Evolutionary conservation across 2,797 vertebrate species (phyloP).

Genomic region (Fringilla coelebs): DNA sequence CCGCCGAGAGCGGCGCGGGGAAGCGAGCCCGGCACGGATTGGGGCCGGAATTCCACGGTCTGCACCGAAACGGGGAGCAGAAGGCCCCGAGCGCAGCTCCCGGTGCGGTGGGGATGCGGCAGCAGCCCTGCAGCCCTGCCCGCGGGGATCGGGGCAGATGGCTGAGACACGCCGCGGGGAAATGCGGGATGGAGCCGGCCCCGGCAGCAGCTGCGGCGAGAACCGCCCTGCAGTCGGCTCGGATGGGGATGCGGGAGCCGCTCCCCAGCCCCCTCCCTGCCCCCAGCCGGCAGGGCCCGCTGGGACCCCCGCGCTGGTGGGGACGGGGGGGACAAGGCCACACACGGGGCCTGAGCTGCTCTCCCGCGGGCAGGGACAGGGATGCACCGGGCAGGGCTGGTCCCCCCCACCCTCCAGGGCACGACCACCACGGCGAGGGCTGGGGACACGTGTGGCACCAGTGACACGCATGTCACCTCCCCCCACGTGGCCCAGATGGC

Average conservation of each 20-base stretch:
- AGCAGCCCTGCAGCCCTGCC: not conserved
- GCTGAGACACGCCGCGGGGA: not conserved
- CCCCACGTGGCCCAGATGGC: not conserved
- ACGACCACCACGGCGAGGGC: accelerated
- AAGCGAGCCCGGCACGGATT: not conserved
- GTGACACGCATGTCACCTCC: not conserved
- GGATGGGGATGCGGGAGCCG: not conserved
- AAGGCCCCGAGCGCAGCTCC: accelerated
- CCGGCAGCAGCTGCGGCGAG: not conserved
- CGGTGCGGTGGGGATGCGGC: too few relatives aligned
- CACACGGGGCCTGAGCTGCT: accelerated
- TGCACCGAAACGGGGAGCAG: not conserved
- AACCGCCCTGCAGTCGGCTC: not conserved
- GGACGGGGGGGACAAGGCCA: not conserved
- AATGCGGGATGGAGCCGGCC: accelerated
- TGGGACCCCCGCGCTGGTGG: accelerated
- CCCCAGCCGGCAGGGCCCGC: accelerated
- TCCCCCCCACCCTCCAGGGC: not conserved
- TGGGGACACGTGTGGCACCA: accelerated
- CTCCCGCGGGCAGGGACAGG: accelerated
- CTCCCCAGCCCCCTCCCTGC: not conserved
- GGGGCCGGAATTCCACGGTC: not conserved
- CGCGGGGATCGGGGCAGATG: not conserved
- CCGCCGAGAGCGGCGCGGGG: not conserved
- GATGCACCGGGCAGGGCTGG: not conserved